phyloP scores from a whole-genome alignment of 2,888 invertebrate genomes.

The Gasteruption jaculator region DNA sequence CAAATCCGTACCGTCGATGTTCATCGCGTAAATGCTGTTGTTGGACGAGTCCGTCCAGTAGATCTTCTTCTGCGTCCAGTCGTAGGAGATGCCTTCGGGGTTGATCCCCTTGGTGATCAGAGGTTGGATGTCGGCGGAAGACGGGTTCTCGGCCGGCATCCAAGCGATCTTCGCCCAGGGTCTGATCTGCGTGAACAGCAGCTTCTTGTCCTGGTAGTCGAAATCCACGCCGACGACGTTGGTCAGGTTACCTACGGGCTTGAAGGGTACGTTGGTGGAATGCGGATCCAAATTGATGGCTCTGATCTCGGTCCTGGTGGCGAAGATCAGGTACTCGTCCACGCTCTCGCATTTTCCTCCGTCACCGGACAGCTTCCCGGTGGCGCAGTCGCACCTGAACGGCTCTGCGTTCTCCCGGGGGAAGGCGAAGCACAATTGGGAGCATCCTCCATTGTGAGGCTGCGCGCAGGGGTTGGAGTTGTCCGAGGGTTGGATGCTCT shows the following conservation, averaged over 20 bases:
- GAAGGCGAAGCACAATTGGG: conserved; percentile 92
- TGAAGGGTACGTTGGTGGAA: conserved; percentile 78
- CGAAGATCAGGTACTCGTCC: conserved; percentile 87
- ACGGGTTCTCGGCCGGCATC: conserved; percentile 70
- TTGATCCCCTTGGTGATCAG: conserved; percentile 78
- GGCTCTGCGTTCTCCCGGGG: conserved; percentile 63
- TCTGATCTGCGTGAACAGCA: conserved; percentile 90
- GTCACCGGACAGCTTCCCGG: conserved; percentile 68
- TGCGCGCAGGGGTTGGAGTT: conserved; percentile 76
- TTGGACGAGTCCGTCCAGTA: conserved; percentile 98
- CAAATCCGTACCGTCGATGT: conserved; percentile 78
- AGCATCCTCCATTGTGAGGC: conserved; percentile 78
- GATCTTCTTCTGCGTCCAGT: conserved; percentile 96
- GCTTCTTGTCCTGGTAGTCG: conserved; percentile 80
- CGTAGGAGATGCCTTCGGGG: conserved; percentile 91
- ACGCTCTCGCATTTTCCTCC: conserved; percentile 76
- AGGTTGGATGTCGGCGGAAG: conserved; percentile 59
- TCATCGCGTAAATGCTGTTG: conserved; percentile 92
- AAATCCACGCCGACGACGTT: conserved; percentile 96
- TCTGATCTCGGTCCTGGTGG: conserved; percentile 90
- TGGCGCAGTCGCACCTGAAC: conserved; percentile 87
- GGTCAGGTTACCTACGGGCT: conserved; percentile 78
- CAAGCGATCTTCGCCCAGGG: conserved; percentile 87
- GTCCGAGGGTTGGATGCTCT: conserved; percentile 80
- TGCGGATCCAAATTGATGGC: conserved; percentile 84